A percentile compares a stretch with the other conserved stretches of the same genome.
Evolutionary conservation across 2,888 invertebrate species (phyloP).

Genomic region (Mycogona germanica): DNA sequence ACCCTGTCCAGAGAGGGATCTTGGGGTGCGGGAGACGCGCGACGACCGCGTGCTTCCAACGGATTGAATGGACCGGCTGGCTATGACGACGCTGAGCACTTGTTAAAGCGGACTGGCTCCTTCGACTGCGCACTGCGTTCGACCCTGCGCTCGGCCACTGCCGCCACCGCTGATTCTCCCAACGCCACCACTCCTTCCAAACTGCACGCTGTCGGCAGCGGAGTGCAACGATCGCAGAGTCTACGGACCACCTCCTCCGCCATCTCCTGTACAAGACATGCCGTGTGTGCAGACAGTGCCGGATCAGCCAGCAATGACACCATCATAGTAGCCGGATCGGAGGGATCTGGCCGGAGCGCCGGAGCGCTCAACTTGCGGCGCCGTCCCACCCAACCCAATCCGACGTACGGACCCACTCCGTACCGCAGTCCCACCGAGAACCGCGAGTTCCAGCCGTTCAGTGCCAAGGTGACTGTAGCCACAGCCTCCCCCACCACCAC

Average conservation of each 20-base stretch:
- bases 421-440: conserved; percentile 19
- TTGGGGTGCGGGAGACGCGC: conserved; percentile 65
- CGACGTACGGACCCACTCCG: conserved; percentile 18
- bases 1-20: conserved; percentile 61
- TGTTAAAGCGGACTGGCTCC: conserved; percentile 25
- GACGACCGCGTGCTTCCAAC: conserved; percentile 21
- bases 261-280: neutral
- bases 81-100: too few species aligned
- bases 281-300: too few species aligned
- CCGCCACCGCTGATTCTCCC: neutral
- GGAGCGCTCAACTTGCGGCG: conserved; percentile 10
- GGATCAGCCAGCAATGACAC: neutral
- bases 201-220: neutral
- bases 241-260: conserved; percentile 11
- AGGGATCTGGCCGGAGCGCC: conserved; percentile 16
- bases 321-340: neutral
- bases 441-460: neutral
- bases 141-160: neutral
- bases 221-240: conserved; percentile 19
- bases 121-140: conserved; percentile 24
- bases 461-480: too few species aligned
- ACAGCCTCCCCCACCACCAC: neutral
- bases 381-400: conserved; percentile 1
- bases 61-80: too few species aligned
- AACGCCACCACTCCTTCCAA: neutral